Evolutionary conservation across 2,113 vertebrate genomes (phyloP).

Genomic region (human): GRCh38 chr13:29502001-29502500

Average conservation of each 20-base stretch:
- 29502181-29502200: neutral
- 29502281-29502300: neutral
- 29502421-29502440: neutral
- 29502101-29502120: neutral
- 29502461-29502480: neutral
- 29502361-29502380: neutral
- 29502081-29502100: neutral
- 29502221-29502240: neutral
- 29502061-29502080: neutral
- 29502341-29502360: neutral
- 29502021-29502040: neutral
- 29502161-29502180: neutral
- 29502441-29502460: fast-evolving
- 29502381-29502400: fast-evolving
- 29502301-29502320: neutral
- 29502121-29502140: no score
- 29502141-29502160: neutral
- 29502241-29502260: neutral
- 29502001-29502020: neutral
- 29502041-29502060: neutral
- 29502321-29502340: neutral
- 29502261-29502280: neutral
- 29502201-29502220: neutral
- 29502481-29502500: no score
- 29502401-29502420: neutral